These are phyloP conservation scores for Drosophila nr. fundita DNA, from an alignment of 2,888 invertebrate species.

Conservation along the genomic window DNA sequence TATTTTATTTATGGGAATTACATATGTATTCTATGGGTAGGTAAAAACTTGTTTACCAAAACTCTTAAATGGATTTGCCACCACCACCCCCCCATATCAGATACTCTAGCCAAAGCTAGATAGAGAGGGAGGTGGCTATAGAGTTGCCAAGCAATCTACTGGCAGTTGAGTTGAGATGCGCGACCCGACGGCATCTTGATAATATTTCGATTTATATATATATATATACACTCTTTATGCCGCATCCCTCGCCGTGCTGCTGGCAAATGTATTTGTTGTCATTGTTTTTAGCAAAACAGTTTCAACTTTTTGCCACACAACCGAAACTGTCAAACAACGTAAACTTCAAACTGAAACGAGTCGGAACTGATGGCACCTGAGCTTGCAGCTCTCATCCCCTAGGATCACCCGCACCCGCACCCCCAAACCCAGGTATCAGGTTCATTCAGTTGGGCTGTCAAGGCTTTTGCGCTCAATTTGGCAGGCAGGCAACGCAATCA, in stretches of 20 bases:
- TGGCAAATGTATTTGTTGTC: constrained; percentile 32
- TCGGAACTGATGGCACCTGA: constrained; percentile 79
- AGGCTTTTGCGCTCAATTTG: constrained; percentile 78
- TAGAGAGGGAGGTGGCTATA: neutral
- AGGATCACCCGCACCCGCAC: neutral
- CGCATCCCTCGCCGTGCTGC: neutral
- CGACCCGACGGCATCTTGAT: constrained; percentile 76
- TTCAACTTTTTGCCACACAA: constrained; percentile 60
- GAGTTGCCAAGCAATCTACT: constrained; percentile 49
- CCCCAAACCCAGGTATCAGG: neutral
- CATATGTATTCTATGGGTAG: constrained; percentile 29
- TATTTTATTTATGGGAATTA: constrained; percentile 24
- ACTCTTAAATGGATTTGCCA: constrained; percentile 23
- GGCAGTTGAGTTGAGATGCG: constrained; percentile 42
- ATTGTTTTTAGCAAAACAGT: constrained; percentile 53
- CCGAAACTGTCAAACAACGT: constrained; percentile 72
- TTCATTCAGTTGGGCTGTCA: constrained; percentile 52
- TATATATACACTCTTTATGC: constrained; percentile 25
- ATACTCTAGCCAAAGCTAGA: neutral
- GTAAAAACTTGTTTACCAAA: constrained; percentile 71
- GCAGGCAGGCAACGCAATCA: constrained; percentile 60
- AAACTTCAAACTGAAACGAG: constrained; percentile 80
- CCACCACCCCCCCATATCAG: neutral
- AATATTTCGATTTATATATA: constrained; percentile 80
- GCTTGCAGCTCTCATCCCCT: constrained; percentile 13